Base-by-base conservation (phyloP, 2,888 invertebrate genomes). In the Ariolimax columbianus region DNA sequence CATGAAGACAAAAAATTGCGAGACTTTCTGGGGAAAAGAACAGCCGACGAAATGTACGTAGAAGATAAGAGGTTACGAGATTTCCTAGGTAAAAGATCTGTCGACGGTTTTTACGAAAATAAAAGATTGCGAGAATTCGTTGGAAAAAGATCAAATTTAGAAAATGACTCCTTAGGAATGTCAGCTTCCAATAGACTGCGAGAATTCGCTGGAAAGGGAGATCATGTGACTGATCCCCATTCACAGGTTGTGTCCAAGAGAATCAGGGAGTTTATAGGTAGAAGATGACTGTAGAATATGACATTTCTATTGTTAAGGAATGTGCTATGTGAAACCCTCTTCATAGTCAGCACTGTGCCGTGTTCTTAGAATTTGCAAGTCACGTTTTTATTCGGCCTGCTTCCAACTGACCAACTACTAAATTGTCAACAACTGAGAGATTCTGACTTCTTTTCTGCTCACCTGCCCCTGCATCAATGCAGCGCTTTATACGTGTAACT, bases 1-100 rank as follows among this genome's bases (percentile, higher is more conserved):
- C 36, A n/a, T 30, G 43, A 63, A 33, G 84, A 81, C 38, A 85
- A 85, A 33, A 23, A 82, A 9, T 47, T 84, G 0, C 73, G 87
- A 30, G 83, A 85, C 19, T 87, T 87, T 79, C 79, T 87, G 3
- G 80, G 80, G 70, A 70, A 70, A 36, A 38, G 70, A 38, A 23
- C 38, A 2, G 38, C 14, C 7, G 38, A 38, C 4, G 36, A 30
- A 23, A 30, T 23, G 19, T 26, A 38, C 9, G 36, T 0, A 40
- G 70, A 26, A 70, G 40, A 40, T 66, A 66, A 66, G 30, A 66
- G n/a, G 11, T 23, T 77, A 43, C 43, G 77, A 26, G 51, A 47
- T 19, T 77, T 77, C n/a, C n/a, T n/a, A n/a, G n/a, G n/a, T n/a
- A n/a, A n/a, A n/a, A n/a, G n/a, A n/a, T n/a, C n/a, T n/a, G n/a